A percentile compares a stretch with the other conserved stretches of the same genome.
phyloP scores from a whole-genome alignment of 2,888 invertebrate species.

The Drosophila kanekoi region DNA sequence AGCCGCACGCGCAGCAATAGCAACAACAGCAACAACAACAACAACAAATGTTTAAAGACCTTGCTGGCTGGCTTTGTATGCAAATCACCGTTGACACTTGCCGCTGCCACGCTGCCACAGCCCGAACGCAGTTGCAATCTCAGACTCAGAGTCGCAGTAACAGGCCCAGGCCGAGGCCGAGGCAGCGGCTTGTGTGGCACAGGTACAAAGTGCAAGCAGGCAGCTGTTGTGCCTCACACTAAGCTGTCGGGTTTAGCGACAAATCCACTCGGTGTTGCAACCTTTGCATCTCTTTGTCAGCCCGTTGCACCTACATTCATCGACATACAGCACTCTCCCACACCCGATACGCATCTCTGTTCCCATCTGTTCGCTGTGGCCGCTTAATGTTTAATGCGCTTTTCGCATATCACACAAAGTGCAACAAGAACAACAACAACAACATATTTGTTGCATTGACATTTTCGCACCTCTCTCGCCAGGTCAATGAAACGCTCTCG shows the following conservation, averaged over 20 bases:
- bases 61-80: conserved; percentile 57
- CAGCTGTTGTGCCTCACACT: conserved; percentile 59
- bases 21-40: conserved; percentile 25
- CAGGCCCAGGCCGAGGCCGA: neutral
- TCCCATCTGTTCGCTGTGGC: conserved; percentile 40
- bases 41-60: conserved; percentile 25
- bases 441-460: conserved; percentile 32
- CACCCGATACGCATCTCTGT: conserved; percentile 1
- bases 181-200: conserved; percentile 19
- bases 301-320: conserved; percentile 8
- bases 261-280: conserved; percentile 55
- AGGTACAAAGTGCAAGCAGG: conserved; percentile 57
- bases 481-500: conserved; percentile 46
- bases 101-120: conserved; percentile 43
- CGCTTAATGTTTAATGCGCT: conserved; percentile 62
- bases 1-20: conserved; percentile 60
- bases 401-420: conserved; percentile 49
- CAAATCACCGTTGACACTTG: conserved; percentile 66
- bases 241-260: conserved; percentile 65
- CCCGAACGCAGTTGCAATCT: conserved; percentile 15
- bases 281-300: conserved; percentile 45
- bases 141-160: conserved; percentile 26
- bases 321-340: neutral
- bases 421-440: conserved; percentile 30
- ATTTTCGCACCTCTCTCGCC: conserved; percentile 44